Percentiles rank a stretch among this genome's conserved stretches.
phyloP scores from a whole-genome alignment of 1,140 invertebrate genomes.

The Ceratosolen solmsi region DNA sequence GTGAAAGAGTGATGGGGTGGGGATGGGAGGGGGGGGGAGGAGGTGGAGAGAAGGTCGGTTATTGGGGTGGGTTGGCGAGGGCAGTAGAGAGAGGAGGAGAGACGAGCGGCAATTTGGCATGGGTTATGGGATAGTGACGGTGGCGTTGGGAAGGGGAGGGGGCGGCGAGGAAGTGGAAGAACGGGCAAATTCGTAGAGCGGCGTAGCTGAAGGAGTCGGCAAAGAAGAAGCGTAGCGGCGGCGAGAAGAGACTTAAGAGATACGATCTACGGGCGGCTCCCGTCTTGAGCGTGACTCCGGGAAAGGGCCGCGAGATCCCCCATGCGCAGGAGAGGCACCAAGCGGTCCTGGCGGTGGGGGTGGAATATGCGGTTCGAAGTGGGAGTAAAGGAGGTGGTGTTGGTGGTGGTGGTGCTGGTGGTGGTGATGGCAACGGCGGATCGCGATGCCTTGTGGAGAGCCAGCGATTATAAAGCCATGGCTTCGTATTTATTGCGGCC shows the following conservation, averaged over 20 bases:
- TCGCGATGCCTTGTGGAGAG: neutral
- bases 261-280: conserved; percentile 46
- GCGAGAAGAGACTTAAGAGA: conserved; percentile 32
- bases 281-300: conserved; percentile 51
- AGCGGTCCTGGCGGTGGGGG: neutral
- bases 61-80: no score
- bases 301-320: conserved; percentile 20
- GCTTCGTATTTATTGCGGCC: conserved; percentile 13
- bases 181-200: neutral
- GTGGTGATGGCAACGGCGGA: neutral
- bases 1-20: neutral
- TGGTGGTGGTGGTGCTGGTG: no score
- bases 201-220: neutral
- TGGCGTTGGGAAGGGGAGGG: no score
- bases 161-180: no score
- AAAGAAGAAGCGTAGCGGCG: conserved; percentile 19
- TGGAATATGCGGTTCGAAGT: no score
- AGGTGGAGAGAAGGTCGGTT: no score
- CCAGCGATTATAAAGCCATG: conserved; percentile 9
- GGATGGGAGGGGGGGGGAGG: neutral
- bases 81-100: neutral
- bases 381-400: no score
- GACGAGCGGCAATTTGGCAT: no score
- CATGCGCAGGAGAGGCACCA: neutral
- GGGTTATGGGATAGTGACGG: no score